A percentile compares a stretch with the other conserved stretches of the same genome.
phyloP scores from a whole-genome alignment of 1,140 invertebrate genomes.

The Eciton burchellii region DNA sequence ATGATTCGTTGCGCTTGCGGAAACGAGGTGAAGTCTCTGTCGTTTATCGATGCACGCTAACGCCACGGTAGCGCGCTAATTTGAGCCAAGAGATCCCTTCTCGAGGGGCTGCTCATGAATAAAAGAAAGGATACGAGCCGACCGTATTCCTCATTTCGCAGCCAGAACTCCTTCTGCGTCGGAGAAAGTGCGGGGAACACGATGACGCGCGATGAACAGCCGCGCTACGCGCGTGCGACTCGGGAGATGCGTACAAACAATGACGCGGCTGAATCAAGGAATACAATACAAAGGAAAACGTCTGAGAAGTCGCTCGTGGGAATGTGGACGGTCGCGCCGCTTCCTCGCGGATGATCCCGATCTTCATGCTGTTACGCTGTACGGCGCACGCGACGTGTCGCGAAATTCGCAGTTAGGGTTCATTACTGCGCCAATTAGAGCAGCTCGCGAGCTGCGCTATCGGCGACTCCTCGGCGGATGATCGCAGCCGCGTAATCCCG shows the following conservation, averaged over 20 bases:
- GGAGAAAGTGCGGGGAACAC: not conserved
- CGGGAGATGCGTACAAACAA: slow-evolving; percentile 16
- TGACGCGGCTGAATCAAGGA: slow-evolving; percentile 25
- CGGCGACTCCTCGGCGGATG: too few relatives aligned
- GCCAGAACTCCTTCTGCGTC: not conserved
- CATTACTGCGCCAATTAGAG: slow-evolving; percentile 6
- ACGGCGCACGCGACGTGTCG: slow-evolving; percentile 24
- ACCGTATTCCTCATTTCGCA: not conserved
- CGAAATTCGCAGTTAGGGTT: slow-evolving; percentile 31
- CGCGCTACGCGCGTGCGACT: not conserved
- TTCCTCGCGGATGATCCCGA: slow-evolving; percentile 35
- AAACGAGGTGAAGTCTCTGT: too few relatives aligned
- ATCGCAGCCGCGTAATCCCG: too few relatives aligned
- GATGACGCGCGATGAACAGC: slow-evolving; percentile 19
- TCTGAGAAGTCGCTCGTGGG: slow-evolving; percentile 42
- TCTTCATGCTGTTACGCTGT: slow-evolving; percentile 9
- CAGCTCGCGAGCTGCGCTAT: too few relatives aligned
- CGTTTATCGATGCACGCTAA: too few relatives aligned
- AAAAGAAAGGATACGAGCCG: too few relatives aligned
- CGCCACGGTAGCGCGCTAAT: too few relatives aligned
- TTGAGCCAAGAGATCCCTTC: too few relatives aligned
- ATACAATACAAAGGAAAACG: slow-evolving; percentile 39
- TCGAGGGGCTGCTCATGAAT: not conserved
- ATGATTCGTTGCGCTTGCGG: not conserved
- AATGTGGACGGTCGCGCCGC: slow-evolving; percentile 12